Base-by-base conservation (phyloP, 1,140 invertebrate species). In the Epicauta chinensis region DNA sequence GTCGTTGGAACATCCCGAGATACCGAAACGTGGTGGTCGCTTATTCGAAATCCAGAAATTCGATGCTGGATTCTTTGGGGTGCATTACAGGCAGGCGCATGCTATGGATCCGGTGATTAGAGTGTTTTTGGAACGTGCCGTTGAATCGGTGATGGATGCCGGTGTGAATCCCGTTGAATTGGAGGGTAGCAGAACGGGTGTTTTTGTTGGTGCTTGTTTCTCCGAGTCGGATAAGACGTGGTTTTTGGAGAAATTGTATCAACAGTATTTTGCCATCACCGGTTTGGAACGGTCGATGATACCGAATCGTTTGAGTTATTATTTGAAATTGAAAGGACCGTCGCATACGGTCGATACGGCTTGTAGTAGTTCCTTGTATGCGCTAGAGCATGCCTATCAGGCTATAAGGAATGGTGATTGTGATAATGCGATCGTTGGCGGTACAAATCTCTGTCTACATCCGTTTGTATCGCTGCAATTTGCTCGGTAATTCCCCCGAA, bases 91-190 rank as follows among this genome's bases (percentile, higher is more conserved):
- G 54, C 89, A 93, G 67, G 89, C 89, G 0, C 79, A 92, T 53
- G 79, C 78, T 7, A 89, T 93, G 87, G 93, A 96, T 62, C 91
- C 91, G 0, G 90, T 93, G 82, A 80, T 87, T 58, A 76, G 92
- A 49, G 79, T 93, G 49, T 69, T 95, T 11, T 67, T 96, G 16
- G 93, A 97, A 71, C 82, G 86, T 39, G 75, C 88, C 0, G 87
- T 89, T 61, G 92, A 95, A 73, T 87, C 91, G 1, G 80, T 95
- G n/a, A 73, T 93, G 49, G 93, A 97, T 78, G 86, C 92, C 51
- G 92, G 92, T 74, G 38, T 78, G 9, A 72, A 77, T 56, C 76
- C 76, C 13, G 74, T 73, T 51, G 74, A 77, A 43, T 66, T 91
- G 4, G 75, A 77, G 44, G 86, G 82, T 17, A 81, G 78, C 1